Base-by-base conservation (phyloP, 2,113 vertebrate genomes). In the Echinops telfairi region DNA sequence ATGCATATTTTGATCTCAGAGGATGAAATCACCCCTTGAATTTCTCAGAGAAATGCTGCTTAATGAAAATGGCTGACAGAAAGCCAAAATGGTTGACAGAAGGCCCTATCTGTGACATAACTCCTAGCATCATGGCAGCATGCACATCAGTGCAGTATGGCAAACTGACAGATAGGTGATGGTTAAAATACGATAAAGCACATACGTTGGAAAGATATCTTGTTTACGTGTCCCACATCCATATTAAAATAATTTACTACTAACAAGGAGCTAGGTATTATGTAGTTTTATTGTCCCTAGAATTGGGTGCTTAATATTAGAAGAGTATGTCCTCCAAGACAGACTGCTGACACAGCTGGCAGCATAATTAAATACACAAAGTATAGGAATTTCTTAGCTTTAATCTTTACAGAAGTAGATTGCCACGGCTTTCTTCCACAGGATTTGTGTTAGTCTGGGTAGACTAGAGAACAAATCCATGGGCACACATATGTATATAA, bases 221-320 rank as follows among this genome's bases (percentile, higher is more conserved):
- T 82, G 33, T 40, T 89, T 62, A 33, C 36, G 58, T 36, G 38
- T 82, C 36, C 25, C 47, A 78, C 3, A 14, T 31, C 27, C n/a
- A 10, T 27, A 29, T 60, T 92, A 2, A 90, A 57, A 73, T 71
- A 73, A 64, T 79, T 87, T 87, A 64, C 47, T 60, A 62, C 66
- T 84, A 91, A 85, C 29, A 83, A 88, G 77, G 33, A 80, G 16
- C 73, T 73, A 60, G 20, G 25, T 75, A 31, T 58, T 91, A 23
- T 38, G 20, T 76, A 58, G 81, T 82, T 71, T 33, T 25, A 11
- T 40, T 81, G 68, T 20, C 76, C 22, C 27, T 77, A 77, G 89
- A 85, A 82, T 75, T 29, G 40, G 36, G 22, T 79, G 77, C 20
- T 29, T 40, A 73, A 27, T 17, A 82, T 9, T 60, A n/a, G 66